Base-by-base conservation (phyloP, 2,797 vertebrate genomes). In the Setipinna tenuifilis region DNA sequence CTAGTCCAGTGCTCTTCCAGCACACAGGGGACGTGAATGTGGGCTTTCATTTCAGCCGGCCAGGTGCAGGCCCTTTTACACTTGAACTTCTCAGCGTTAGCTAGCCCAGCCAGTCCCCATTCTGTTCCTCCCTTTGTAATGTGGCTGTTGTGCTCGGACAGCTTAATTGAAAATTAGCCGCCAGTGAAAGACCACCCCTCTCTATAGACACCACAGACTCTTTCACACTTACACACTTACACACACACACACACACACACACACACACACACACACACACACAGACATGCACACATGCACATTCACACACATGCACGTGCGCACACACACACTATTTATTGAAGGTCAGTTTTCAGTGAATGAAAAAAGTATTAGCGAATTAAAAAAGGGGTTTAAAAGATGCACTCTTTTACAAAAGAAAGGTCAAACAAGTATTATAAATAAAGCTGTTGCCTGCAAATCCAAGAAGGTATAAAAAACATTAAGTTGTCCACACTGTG, bases 61-160 rank as follows among this genome's bases (percentile, higher is more conserved):
- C 95, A 96, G 96, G 95, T 96, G 95, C 95, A 95, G 93, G 75
- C 19, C 90, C 87, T 92, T 92, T 96, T 94, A 94, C 95, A 95
- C 94, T 95, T 91, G 59, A 91, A 91, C 90, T 91, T 92, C 92
- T 94, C 93, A 92, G 91, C 90, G 44, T 90, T 92, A 12, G 10
- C 68, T n/a, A 12, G 58, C 93, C 90, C 90, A 91, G 92, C 17
- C 0, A 2, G 91, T 88, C 93, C 92, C 89, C 91, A 84, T 88
- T 92, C 91, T 92, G 88, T 91, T 85, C 93, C 83, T 94, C 94
- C 91, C 93, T 89, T 91, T 92, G 89, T 90, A 88, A 62, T 82
- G 61, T 10, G 57, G 31, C 48, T 83, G 90, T 90, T 90, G 83
- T 88, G 86, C 90, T 87, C 85, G 90, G 85, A 84, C 87, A 89